A percentile compares a stretch with the other conserved stretches of the same genome.
Evolutionary conservation across 2,888 invertebrate species (phyloP).

Genomic region (Drosophila anceps): DNA sequence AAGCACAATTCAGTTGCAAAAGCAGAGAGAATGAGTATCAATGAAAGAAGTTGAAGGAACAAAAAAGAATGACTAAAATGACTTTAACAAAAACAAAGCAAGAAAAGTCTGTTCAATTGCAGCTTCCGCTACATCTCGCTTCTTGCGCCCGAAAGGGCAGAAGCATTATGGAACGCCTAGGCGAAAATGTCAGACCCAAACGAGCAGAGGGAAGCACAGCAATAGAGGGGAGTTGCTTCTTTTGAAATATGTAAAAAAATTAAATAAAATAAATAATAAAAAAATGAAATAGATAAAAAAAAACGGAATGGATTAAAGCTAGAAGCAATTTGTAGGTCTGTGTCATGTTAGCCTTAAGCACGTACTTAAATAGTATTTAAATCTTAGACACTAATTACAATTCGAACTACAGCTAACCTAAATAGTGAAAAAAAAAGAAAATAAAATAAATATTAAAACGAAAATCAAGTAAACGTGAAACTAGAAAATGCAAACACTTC

Average conservation of each 20-base stretch:
- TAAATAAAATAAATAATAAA: neutral
- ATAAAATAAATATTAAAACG: neutral
- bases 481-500: slow-evolving; percentile 10
- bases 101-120: neutral
- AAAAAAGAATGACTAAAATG: neutral
- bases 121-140: neutral
- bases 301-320: neutral
- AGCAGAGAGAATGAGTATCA: neutral
- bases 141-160: neutral
- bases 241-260: neutral
- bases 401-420: slow-evolving; percentile 12
- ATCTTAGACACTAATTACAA: slow-evolving; percentile 29
- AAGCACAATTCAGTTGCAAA: neutral
- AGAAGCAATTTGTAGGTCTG: slow-evolving; percentile 19
- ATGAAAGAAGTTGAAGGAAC: neutral
- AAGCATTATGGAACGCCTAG: neutral
- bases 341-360: slow-evolving; percentile 7
- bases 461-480: slow-evolving; percentile 3
- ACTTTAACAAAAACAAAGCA: neutral
- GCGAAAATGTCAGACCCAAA: neutral
- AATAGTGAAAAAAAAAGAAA: neutral
- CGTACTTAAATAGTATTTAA: slow-evolving; percentile 28
- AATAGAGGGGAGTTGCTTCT: neutral
- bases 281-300: neutral
- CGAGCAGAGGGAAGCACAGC: neutral